Evolutionary conservation across 2,113 vertebrate genomes (phyloP).

Genomic region (Aythya baeri): DNA sequence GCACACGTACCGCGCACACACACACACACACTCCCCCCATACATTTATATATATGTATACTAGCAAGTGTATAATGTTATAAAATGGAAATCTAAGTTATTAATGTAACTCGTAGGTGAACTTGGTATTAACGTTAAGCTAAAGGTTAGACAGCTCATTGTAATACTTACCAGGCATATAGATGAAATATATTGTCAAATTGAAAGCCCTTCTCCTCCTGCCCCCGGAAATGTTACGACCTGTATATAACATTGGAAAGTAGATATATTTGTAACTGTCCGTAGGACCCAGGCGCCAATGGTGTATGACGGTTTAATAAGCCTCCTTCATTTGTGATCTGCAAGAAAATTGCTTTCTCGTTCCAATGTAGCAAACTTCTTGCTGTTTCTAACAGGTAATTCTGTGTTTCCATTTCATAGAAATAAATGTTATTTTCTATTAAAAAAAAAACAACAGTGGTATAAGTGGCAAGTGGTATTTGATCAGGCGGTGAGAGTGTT

Average conservation of each 20-base stretch:
- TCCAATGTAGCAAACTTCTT: slow-evolving; percentile 77
- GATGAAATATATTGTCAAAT: slow-evolving; percentile 78
- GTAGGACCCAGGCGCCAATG: slow-evolving; percentile 57
- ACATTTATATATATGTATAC: slow-evolving; percentile 79
- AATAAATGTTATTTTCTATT: slow-evolving; percentile 99
- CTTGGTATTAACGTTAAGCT: slow-evolving; percentile 81
- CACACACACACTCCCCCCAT: neutral
- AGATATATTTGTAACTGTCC: slow-evolving; percentile 81
- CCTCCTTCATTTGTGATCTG: slow-evolving; percentile 77
- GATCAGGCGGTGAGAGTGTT: neutral
- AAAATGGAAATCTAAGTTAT: slow-evolving; percentile 91
- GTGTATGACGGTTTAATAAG: slow-evolving; percentile 52
- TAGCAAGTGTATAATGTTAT: slow-evolving; percentile 85
- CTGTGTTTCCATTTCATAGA: slow-evolving; percentile 91
- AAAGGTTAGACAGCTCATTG: slow-evolving; percentile 73
- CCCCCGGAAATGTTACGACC: slow-evolving; percentile 22
- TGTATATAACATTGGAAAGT: slow-evolving; percentile 81
- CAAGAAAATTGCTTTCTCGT: slow-evolving; percentile 80
- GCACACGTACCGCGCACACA: slow-evolving; percentile 28
- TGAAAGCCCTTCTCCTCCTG: slow-evolving; percentile 41
- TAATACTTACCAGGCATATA: slow-evolving; percentile 77
- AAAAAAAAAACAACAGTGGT: slow-evolving; percentile 40
- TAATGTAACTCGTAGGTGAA: slow-evolving; percentile 87
- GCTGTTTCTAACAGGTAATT: slow-evolving; percentile 80
- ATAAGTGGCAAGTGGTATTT: slow-evolving; percentile 57